Conservation (phyloP, 2,888 invertebrate genomes). For the Apodemia hepburni region DNA sequence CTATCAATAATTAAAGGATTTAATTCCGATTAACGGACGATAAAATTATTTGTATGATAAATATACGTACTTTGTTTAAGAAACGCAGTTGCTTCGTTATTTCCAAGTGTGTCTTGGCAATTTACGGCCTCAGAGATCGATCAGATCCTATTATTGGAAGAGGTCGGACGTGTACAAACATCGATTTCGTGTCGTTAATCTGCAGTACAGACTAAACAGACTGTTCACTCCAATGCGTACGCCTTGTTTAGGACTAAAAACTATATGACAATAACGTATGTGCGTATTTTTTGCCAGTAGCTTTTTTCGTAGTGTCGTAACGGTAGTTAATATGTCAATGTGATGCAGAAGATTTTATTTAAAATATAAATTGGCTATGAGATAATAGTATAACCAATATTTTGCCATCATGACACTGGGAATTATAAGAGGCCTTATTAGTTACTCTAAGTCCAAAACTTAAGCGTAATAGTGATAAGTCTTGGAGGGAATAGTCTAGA, state of each 20-base stretch:
- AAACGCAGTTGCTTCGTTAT: conserved; percentile 62
- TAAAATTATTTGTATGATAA: conserved; percentile 47
- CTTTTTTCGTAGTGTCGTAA: too few species aligned
- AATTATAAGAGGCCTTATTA: too few species aligned
- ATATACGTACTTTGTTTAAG: conserved; percentile 44
- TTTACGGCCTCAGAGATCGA: conserved; percentile 69
- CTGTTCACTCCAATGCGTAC: background rate
- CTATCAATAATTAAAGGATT: background rate
- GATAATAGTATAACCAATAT: too few species aligned
- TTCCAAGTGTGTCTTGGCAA: conserved; percentile 68
- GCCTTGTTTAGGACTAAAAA: background rate
- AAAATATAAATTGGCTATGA: too few species aligned
- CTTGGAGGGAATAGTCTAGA: too few species aligned
- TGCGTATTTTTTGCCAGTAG: background rate
- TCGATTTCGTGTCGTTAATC: conserved; percentile 75
- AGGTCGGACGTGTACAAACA: conserved; percentile 79
- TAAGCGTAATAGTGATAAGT: too few species aligned
- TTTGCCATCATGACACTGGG: too few species aligned
- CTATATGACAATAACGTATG: background rate
- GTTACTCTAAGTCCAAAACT: too few species aligned
- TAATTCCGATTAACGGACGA: conserved; percentile 43
- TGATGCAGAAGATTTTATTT: too few species aligned
- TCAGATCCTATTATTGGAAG: conserved; percentile 75
- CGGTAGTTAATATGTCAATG: too few species aligned
- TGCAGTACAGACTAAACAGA: conserved; percentile 27